These are phyloP conservation scores for Ceraclea dissimilis DNA, from an alignment of 2,888 invertebrate genomes.

Conservation along the genomic window DNA sequence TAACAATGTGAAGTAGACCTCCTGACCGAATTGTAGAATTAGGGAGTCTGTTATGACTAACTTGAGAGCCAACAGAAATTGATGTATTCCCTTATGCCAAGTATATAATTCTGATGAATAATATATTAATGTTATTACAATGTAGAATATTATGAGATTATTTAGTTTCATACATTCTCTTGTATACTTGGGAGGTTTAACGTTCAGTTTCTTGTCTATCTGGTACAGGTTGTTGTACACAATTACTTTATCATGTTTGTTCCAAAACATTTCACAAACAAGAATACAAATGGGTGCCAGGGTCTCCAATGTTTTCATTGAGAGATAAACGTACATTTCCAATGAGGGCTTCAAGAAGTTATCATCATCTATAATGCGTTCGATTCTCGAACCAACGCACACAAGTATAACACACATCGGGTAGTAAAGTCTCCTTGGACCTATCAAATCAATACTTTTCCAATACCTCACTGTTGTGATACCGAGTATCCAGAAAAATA, in stretches of 20 bases:
- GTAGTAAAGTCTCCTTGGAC: conserved; percentile 7
- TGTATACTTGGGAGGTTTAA: conserved; percentile 3
- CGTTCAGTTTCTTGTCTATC: conserved; percentile 9
- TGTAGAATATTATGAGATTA: conserved; percentile 1
- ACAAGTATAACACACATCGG: conserved; percentile 8
- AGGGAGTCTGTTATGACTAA: conserved; percentile 12
- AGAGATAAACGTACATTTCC: conserved; percentile 2
- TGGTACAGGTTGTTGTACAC: conserved; percentile 3
- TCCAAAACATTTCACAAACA: conserved; percentile 5
- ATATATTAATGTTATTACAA: background rate
- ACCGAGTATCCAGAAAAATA: conserved; percentile 13
- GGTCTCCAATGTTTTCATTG: conserved; percentile 7
- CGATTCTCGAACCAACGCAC: conserved; percentile 8
- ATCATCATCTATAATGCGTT: conserved; percentile 11
- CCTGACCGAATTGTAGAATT: conserved; percentile 10
- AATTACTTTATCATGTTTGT: conserved; percentile 8
- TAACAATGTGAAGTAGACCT: conserved; percentile 7
- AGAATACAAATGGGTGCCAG: conserved; percentile 2
- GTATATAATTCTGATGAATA: conserved; percentile 6
- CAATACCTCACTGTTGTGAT: conserved; percentile 12
- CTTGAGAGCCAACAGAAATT: conserved; percentile 7
- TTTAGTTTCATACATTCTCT: background rate
- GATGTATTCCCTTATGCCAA: conserved; percentile 7
- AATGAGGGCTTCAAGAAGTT: background rate
- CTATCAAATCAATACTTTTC: background rate